Percentiles rank a stretch among this genome's conserved stretches.
Evolutionary conservation across 2,797 vertebrate genomes (phyloP).

Genomic region (Pipistrellus pipistrellus): DNA sequence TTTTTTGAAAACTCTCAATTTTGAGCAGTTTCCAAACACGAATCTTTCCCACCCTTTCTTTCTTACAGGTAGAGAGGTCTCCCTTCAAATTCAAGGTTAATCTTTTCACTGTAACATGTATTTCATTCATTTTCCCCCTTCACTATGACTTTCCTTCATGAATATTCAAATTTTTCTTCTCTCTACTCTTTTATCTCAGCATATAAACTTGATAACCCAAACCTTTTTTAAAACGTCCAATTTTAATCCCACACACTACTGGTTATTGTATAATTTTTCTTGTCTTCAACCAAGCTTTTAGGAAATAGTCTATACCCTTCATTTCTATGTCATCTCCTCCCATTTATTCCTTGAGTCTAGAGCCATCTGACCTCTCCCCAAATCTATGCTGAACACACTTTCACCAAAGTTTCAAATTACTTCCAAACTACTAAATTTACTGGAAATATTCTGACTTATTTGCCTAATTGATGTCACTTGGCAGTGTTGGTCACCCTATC

Average conservation of each 20-base stretch:
- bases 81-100: neutral
- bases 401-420: neutral
- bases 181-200: slow-evolving; percentile 8
- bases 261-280: neutral
- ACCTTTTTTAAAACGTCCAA: neutral
- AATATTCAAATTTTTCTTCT: slow-evolving; percentile 15
- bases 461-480: neutral
- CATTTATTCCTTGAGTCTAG: neutral
- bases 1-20: neutral
- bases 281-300: neutral
- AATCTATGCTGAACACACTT: slow-evolving; percentile 34
- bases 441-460: slow-evolving; percentile 13
- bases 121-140: slow-evolving; percentile 25
- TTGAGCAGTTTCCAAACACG: neutral
- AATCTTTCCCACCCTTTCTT: neutral
- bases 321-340: neutral
- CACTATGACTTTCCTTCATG: neutral
- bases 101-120: neutral
- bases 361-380: neutral
- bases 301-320: neutral
- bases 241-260: neutral
- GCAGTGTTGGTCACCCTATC: neutral
- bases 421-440: neutral
- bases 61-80: neutral
- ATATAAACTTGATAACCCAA: slow-evolving; percentile 19